Conservation (phyloP, 2,888 invertebrate species). For the Drosophila putrida region DNA sequence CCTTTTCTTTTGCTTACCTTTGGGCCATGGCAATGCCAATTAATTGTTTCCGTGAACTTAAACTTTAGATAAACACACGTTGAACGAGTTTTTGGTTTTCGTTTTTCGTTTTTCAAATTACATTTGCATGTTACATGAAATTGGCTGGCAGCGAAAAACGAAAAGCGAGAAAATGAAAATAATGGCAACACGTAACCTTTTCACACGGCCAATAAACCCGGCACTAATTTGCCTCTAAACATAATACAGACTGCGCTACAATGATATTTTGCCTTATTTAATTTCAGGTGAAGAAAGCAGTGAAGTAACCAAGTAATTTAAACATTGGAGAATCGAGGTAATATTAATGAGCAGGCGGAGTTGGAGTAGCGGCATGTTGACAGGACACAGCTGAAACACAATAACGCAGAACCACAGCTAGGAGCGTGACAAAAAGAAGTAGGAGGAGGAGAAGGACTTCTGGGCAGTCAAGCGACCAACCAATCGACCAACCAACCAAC, state of each 20-base stretch:
- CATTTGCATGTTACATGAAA: conserved; percentile 53
- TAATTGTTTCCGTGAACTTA: conserved; percentile 36
- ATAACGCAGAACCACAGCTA: conserved; percentile 23
- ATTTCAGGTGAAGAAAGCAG: conserved; percentile 35
- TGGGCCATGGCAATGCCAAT: neutral
- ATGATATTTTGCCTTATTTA: conserved; percentile 35
- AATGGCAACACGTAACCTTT: conserved; percentile 29
- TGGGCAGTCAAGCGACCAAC: conserved; percentile 13
- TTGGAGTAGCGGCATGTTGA: conserved; percentile 43
- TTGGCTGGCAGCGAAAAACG: neutral
- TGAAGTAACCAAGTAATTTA: conserved; percentile 40
- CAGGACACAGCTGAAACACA: conserved; percentile 53
- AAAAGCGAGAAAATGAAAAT: neutral
- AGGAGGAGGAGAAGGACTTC: conserved; percentile 2
- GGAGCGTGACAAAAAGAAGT: conserved; percentile 4
- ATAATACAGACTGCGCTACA: conserved; percentile 4
- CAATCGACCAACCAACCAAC: conserved; percentile 28
- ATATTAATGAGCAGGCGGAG: conserved; percentile 69
- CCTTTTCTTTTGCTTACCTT: neutral
- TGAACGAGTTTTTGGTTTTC: neutral
- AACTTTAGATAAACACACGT: conserved; percentile 38
- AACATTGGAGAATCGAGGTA: conserved; percentile 38
- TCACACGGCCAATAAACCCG: conserved; percentile 6
- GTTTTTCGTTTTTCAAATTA: conserved; percentile 10
- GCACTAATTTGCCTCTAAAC: conserved; percentile 13